A percentile compares a stretch with the other conserved stretches of the same genome.
phyloP scores from a whole-genome alignment of 2,888 invertebrate species.

The Lycia hirtaria region DNA sequence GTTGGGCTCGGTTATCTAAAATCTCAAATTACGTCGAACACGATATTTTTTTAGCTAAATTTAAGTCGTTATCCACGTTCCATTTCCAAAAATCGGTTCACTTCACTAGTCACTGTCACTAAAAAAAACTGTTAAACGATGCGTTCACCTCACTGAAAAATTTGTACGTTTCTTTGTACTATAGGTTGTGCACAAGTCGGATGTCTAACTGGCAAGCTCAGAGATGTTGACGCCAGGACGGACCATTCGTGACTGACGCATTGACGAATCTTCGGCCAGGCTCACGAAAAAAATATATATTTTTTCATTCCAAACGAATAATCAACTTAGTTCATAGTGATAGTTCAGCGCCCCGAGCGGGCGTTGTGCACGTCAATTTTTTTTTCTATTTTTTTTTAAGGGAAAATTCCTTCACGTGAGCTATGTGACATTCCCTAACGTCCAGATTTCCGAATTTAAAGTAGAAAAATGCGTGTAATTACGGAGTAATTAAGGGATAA shows the following conservation, averaged over 20 bases:
- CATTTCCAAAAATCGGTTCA: slow-evolving; percentile 58
- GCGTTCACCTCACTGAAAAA: slow-evolving; percentile 79
- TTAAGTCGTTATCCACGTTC: slow-evolving; percentile 58
- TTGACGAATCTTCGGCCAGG: slow-evolving; percentile 79
- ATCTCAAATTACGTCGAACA: slow-evolving; percentile 65
- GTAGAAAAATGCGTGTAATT: slow-evolving; percentile 54
- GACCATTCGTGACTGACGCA: slow-evolving; percentile 80
- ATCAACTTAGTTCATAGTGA: slow-evolving; percentile 81
- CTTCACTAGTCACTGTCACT: slow-evolving; percentile 75
- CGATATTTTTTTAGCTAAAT: slow-evolving; percentile 52
- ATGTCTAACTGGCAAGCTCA: slow-evolving; percentile 65
- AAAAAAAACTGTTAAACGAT: slow-evolving; percentile 57
- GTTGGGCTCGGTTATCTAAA: slow-evolving; percentile 71
- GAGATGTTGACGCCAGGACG: slow-evolving; percentile 76
- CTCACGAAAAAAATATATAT: slow-evolving; percentile 80
- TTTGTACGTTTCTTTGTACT: slow-evolving; percentile 83
- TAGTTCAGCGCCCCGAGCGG: slow-evolving; percentile 78
- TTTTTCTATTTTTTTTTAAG: slow-evolving; percentile 53
- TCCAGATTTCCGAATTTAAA: slow-evolving; percentile 47
- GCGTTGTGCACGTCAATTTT: slow-evolving; percentile 48
- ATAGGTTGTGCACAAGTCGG: slow-evolving; percentile 79
- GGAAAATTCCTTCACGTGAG: slow-evolving; percentile 44
- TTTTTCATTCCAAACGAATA: slow-evolving; percentile 81
- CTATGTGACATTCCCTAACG: slow-evolving; percentile 39
- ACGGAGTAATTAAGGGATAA: slow-evolving; percentile 72